Base-by-base conservation (phyloP, 2,888 invertebrate genomes). In the Tetanocera ferruginea region DNA sequence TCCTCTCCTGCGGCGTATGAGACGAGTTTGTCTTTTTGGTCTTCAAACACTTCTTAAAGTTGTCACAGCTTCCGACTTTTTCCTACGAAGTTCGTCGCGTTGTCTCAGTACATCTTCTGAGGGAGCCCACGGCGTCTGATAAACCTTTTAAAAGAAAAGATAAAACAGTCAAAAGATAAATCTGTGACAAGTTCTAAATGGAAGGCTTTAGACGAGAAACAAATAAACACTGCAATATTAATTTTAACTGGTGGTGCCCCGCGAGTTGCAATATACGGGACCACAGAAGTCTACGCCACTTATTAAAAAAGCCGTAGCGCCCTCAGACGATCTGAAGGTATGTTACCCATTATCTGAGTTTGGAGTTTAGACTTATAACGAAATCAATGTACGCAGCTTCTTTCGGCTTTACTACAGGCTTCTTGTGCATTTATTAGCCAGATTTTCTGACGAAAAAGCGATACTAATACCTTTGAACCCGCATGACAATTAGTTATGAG, bases 91-190 rank as follows among this genome's bases (percentile, higher is more conserved):
- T 73, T 73, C n/a, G 67, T 73, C 0, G 73, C 67, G 60, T 69
- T 75, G 55, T 74, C 74, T 34, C 71, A 37, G 23, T 57, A 76
- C 11, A 79, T 77, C 51, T 74, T 78, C 3, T 55, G 19, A 5
- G 67, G 72, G 0, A 76, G 6, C 3, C 78, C 78, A n/a, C 80
- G 69, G 17, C 80, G 25, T 0, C 79, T 73, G 25, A 80, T 51
- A 14, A 81, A 80, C 2, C 78, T 71, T n/a, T 79, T 78, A 14
- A 81, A 25, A 5, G 73, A 69, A 1, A 74, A 73, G 25, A 79
- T 69, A 17, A 80, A 79, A 3, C 34, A 28, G 14, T 76, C 71
- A 37, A 23, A 52, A n/a, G 43, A 62, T 43, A 78, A 34, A 75
- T 78, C 75, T 5, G 70, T 67, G 2, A 75, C 74, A 5, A 64